A percentile compares a stretch with the other conserved stretches of the same genome.
These are phyloP conservation scores for Oreamnos americanus DNA, from an alignment of 2,113 vertebrate species.

Conservation along the genomic window DNA sequence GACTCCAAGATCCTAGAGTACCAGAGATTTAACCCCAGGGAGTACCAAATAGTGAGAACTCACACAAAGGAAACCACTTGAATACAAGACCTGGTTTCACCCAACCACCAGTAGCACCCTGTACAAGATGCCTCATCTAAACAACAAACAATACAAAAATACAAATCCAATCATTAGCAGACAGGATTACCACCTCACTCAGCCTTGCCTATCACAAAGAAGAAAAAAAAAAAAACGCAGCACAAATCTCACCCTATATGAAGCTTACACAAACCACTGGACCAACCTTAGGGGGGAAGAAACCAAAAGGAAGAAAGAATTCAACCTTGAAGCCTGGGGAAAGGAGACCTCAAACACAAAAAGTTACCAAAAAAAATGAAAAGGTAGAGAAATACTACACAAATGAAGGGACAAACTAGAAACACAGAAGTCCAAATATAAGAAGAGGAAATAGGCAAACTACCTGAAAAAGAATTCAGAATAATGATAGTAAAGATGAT, in stretches of 20 bases:
- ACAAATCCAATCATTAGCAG: background rate
- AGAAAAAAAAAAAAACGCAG: background rate
- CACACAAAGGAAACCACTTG: background rate
- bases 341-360: background rate
- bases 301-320: background rate
- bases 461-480: background rate
- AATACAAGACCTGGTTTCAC: background rate
- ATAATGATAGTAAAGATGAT: background rate
- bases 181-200: background rate
- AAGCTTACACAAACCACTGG: background rate
- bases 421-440: background rate
- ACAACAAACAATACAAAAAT: background rate
- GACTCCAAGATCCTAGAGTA: background rate
- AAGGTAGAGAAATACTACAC: background rate
- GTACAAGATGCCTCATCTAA: background rate
- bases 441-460: background rate
- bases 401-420: background rate
- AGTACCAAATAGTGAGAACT: background rate
- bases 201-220: background rate
- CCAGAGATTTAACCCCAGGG: background rate
- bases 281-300: background rate
- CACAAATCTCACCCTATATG: background rate
- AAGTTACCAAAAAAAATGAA: background rate
- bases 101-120: background rate
- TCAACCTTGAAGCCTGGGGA: background rate